Evolutionary conservation across 1,140 invertebrate species (phyloP).

Genomic region (Megalonaias nervosa): DNA sequence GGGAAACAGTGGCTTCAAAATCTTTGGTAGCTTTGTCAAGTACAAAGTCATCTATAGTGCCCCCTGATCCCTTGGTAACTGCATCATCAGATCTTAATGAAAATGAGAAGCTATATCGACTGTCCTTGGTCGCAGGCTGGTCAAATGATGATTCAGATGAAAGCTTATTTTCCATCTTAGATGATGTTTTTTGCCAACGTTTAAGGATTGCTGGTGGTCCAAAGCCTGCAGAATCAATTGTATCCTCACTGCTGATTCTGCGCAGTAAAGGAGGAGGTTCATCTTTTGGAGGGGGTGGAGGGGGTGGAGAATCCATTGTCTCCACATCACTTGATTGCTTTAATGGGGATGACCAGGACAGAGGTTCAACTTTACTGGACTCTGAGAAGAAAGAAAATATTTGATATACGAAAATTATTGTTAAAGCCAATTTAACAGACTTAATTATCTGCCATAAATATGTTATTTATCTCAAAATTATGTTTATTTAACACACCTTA

Average conservation of each 20-base stretch:
- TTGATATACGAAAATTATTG: no score
- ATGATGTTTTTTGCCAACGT: slow-evolving; percentile 56
- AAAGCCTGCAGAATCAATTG: slow-evolving; percentile 23
- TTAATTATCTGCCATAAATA: no score
- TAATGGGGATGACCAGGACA: neutral
- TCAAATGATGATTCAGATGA: neutral
- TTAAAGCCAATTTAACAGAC: no score
- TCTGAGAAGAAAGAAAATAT: no score
- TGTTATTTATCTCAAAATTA: no score
- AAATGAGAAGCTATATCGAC: slow-evolving; percentile 27
- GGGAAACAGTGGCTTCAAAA: slow-evolving; percentile 22
- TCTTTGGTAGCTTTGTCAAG: slow-evolving; percentile 26
- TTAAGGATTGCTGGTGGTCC: slow-evolving; percentile 56
- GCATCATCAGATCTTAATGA: slow-evolving; percentile 16
- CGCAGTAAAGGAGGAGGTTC: slow-evolving; percentile 13
- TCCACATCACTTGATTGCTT: neutral
- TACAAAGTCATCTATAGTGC: slow-evolving; percentile 35
- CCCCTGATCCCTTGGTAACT: slow-evolving; percentile 5
- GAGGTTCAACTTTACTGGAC: no score
- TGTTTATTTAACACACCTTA: no score
- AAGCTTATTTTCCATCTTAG: slow-evolving; percentile 42
- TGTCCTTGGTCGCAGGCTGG: slow-evolving; percentile 12
- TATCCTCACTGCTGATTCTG: neutral
- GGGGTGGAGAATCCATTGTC: slow-evolving; percentile 6
- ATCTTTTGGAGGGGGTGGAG: slow-evolving; percentile 19